Evolutionary conservation across 1,140 invertebrate genomes (phyloP).

Genomic region (Antheraea mylitta): DNA sequence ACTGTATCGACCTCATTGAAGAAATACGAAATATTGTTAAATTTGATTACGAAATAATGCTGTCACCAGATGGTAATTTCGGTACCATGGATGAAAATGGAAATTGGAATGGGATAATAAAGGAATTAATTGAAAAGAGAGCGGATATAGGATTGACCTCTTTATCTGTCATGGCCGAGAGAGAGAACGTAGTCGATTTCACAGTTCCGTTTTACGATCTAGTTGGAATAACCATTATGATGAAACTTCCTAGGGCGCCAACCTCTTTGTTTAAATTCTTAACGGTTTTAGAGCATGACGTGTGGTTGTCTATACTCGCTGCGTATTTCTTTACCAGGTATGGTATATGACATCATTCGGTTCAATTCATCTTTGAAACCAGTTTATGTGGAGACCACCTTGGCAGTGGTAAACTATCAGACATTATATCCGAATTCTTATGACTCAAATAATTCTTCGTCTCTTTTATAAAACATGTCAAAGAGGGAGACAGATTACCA

Average conservation of each 20-base stretch:
- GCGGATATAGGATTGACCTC: slow-evolving; percentile 94
- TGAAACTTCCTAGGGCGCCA: slow-evolving; percentile 88
- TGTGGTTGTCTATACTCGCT: slow-evolving; percentile 97
- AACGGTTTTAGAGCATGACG: slow-evolving; percentile 96
- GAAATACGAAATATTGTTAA: slow-evolving; percentile 89
- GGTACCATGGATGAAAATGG: slow-evolving; percentile 92
- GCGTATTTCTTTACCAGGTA: slow-evolving; percentile 96
- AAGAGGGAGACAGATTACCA: not conserved
- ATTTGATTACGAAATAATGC: slow-evolving; percentile 93
- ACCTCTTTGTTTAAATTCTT: slow-evolving; percentile 98
- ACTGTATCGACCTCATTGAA: slow-evolving; percentile 95
- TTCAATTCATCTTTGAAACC: slow-evolving; percentile 15
- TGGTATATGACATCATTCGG: slow-evolving; percentile 28
- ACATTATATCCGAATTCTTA: slow-evolving; percentile 29
- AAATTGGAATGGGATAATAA: slow-evolving; percentile 96
- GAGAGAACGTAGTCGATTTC: slow-evolving; percentile 96
- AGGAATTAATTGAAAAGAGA: slow-evolving; percentile 92
- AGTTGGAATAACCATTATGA: slow-evolving; percentile 95
- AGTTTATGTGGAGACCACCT: slow-evolving; percentile 17
- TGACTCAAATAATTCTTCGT: slow-evolving; percentile 7
- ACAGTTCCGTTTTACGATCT: slow-evolving; percentile 97
- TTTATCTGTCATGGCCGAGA: slow-evolving; percentile 95
- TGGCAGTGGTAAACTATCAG: not conserved
- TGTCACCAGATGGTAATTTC: slow-evolving; percentile 88
- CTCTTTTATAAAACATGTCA: not conserved